Evolutionary conservation across 2,888 invertebrate species (phyloP), one percentile per base, ranked within the genome.

Genomic region (Diarsia rubi): DNA sequence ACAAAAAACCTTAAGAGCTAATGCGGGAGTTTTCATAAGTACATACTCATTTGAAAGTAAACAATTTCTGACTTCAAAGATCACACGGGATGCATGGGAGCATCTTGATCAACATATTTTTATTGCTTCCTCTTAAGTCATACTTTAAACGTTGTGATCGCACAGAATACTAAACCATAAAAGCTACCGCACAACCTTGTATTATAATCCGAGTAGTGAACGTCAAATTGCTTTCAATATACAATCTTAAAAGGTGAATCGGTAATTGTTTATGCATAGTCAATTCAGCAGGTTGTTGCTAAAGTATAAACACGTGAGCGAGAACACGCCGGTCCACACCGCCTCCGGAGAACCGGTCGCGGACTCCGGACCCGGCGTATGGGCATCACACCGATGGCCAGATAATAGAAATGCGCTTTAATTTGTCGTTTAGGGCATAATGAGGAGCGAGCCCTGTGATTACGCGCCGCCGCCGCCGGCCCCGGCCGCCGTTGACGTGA

Each of bases 401-500:
- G 95, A 96, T 96, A 96, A 96, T 96, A 96, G 96, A 96, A 96
- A 95, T 93, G 95, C 95, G 95, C 94, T 96, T 96, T 96, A 96
- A 96, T 96, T 96, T 96, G 96, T 96, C 96, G 96, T 96, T 96
- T 96, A 96, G 95, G 94, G 94, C 92, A 95, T 96, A 96, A 97
- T 97, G 96, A 96, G 95, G 91, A 92, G 90, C 91, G 90, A 88
- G 96, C 95, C 96, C 97, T 97, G 97, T 97, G 96, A 97, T 97
- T 97, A 97, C 92, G 83, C 91, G 92, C 94, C 94, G 95, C 96
- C 96, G 93, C 92, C 93, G 96, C 95, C 93, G 93, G 95, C 93
- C 94, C 93, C 94, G 93, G 95, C 95, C 95, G 95, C 94, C 95
- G 96, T 94, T 97, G 97, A 97, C 97, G 96, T 93, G 94, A 91